A percentile compares a stretch with the other conserved stretches of the same genome.
Evolutionary conservation across 2,888 invertebrate species (phyloP).

Genomic region (Megaustenia siamemsis): DNA sequence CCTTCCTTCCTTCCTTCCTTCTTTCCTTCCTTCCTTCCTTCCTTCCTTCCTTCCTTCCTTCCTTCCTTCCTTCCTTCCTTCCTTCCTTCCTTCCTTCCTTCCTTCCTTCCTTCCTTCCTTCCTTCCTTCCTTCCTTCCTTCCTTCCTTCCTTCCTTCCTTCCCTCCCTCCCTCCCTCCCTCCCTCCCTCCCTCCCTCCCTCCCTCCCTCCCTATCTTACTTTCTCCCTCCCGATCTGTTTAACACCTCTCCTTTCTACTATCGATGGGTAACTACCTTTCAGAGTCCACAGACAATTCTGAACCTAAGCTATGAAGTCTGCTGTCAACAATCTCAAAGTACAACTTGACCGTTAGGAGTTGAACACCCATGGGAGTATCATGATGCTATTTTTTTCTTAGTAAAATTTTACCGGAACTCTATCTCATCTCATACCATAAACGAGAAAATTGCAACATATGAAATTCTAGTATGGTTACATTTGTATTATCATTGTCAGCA

Average conservation of each 20-base stretch:
- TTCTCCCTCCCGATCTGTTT: not conserved
- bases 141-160: not conserved
- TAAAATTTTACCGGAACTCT: no score
- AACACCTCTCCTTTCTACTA: not conserved
- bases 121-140: not conserved
- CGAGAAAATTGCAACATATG: no score
- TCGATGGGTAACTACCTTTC: no score
- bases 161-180: not conserved
- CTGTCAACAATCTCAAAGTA: no score
- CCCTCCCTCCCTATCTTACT: constrained; percentile 5
- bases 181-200: constrained; percentile 3
- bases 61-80: not conserved
- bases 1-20: not conserved
- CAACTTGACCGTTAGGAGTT: no score
- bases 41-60: not conserved
- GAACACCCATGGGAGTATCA: no score
- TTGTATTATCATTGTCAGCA: no score
- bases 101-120: not conserved
- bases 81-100: not conserved
- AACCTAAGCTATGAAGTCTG: no score
- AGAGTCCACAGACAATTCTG: no score
- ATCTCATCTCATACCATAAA: no score
- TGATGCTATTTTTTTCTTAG: no score
- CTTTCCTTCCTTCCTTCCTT: not conserved
- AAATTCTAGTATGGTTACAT: no score